Evolutionary conservation across 53 echinoderm and acorn worm species (phyloP), one percentile per base, ranked within the genome.

Genomic region (Stichopus horrens): DNA sequence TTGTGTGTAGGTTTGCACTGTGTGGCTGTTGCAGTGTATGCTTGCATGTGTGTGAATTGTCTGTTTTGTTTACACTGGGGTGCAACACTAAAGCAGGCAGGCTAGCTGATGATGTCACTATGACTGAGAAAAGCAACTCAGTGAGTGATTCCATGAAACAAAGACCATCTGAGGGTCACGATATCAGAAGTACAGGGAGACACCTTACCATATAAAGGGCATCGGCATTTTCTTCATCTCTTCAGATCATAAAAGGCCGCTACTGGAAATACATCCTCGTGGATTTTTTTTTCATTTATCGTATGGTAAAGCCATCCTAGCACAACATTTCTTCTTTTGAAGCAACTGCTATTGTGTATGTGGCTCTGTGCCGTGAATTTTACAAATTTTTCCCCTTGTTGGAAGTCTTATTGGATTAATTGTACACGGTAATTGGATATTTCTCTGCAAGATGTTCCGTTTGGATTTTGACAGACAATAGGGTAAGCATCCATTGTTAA

Each of bases 101-200:
- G 37, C 37, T 37, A 4, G 55, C 18, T 81, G 81, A 81, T 81
- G 81, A 81, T 81, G 81, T 81, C 81, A 81, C 11, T 19, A 21
- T 81, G 81, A 81, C 81, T 57, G 21, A 22, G 81, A 56, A 81
- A 57, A 37, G 9, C 52, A 37, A 37, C 37, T 37, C 37, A 1
- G 37, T 37, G 5, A 21, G 23, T 56, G 81, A 55, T 81, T 81
- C 81, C 21, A 10, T 1, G 81, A 81, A 81, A 81, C 81, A 81
- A 81, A 81, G 81, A 58, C 81, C 10, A 80, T 23, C 2, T 8
- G 7, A 80, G 57, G 80, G 80, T 80, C 80, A 80, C 54, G 9
- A 56, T 10, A 56, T 7, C 21, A 22, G 80, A 58, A 80, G 80
- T 80, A 80, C 80, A 79, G 21, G 14, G 71, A 68, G 71, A 68